phyloP scores from a whole-genome alignment of 2,113 vertebrate species.

The Leptosomus discolor region DNA sequence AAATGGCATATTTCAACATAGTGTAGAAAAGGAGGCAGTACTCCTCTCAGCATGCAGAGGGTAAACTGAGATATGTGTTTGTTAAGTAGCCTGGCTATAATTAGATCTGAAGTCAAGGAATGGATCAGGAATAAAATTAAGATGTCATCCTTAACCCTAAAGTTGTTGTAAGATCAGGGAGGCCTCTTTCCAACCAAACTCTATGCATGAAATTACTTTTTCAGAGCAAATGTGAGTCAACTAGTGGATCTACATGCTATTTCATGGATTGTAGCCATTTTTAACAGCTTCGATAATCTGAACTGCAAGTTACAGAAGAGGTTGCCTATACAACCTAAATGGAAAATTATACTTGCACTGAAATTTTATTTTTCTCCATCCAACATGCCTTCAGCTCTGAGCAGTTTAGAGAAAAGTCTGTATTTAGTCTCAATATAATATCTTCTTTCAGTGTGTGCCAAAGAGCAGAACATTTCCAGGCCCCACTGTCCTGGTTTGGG shows the following conservation, averaged over 20 bases:
- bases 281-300: background rate
- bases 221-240: background rate
- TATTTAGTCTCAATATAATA: background rate
- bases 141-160: background rate
- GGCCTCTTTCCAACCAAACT: background rate
- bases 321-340: background rate
- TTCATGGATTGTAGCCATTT: background rate
- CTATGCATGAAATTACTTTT: background rate
- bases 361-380: background rate
- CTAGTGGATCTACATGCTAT: background rate
- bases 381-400: background rate
- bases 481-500: too few species aligned
- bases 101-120: background rate
- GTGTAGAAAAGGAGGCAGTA: background rate
- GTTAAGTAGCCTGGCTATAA: background rate
- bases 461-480: background rate
- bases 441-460: background rate
- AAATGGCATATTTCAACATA: background rate
- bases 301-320: background rate
- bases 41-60: background rate
- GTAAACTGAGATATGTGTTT: background rate
- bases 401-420: background rate
- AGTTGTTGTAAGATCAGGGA: background rate
- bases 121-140: background rate
- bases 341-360: background rate